These are phyloP conservation scores for Rhizoglyphus robini DNA, from an alignment of 1,140 invertebrate genomes.

Conservation along the genomic window DNA sequence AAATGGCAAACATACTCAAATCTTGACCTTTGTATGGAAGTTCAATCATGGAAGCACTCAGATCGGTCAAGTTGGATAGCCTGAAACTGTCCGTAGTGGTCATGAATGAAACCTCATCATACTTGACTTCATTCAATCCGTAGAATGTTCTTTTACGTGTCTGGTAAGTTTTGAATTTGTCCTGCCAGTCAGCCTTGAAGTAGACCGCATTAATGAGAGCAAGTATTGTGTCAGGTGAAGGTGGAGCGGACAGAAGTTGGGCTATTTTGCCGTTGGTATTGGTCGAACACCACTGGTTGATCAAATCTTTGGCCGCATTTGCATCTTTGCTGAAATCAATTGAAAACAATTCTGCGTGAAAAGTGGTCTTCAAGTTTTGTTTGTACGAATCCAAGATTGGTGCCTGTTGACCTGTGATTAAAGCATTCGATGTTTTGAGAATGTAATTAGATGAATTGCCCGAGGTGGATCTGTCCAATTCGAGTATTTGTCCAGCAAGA, in stretches of 20 bases:
- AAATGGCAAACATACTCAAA: constrained; percentile 32
- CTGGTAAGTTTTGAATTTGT: constrained; percentile 45
- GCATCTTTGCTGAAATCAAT: constrained; percentile 50
- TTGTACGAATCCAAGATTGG: neutral
- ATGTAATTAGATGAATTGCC: neutral
- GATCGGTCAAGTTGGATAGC: neutral
- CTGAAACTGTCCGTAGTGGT: neutral
- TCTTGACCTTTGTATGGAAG: constrained; percentile 48
- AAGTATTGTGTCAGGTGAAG: constrained; percentile 42
- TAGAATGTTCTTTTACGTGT: constrained; percentile 53
- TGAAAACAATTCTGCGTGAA: constrained; percentile 21
- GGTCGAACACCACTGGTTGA: constrained; percentile 62
- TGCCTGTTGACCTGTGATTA: neutral
- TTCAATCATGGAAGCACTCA: constrained; percentile 19
- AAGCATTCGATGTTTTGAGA: neutral
- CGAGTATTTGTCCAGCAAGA: neutral
- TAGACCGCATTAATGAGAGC: constrained; percentile 69
- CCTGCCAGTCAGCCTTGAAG: constrained; percentile 66
- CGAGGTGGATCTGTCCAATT: neutral
- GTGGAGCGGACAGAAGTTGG: constrained; percentile 43
- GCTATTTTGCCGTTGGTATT: constrained; percentile 57
- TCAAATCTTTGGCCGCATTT: constrained; percentile 40
- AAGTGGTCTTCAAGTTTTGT: too few relatives aligned
- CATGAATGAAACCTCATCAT: neutral
- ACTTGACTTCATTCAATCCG: neutral